Base-by-base conservation (phyloP, 2,113 vertebrate species). In the Scytalopus superciliaris region DNA sequence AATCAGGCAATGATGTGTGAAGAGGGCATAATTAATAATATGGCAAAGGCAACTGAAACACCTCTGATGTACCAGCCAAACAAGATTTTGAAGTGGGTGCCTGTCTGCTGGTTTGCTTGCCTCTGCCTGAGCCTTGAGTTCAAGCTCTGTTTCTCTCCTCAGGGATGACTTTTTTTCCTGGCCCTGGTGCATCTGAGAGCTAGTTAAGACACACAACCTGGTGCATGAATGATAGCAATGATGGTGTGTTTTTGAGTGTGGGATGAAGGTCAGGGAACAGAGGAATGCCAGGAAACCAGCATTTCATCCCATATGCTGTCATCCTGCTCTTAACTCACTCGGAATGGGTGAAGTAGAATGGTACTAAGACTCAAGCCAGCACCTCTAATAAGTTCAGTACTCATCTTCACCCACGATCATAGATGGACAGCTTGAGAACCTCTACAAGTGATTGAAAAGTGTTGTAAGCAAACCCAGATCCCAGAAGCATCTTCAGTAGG, bases 1-100 rank as follows among this genome's bases (percentile, higher is more conserved):
- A 86, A 73, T 69, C 4, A 2, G 68, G 72, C 90, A 86, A 47
- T 74, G 92, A 90, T 77, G 72, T 28, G 10, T 84, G 64, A 81
- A 90, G 83, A 92, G 68, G 72, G 59, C 59, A 59, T 84, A 93
- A 92, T 96, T 95, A 90, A 93, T 84, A 92, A 78, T 70, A 92
- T 22, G 68, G 80, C 76, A 89, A 86, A 94, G 60, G 66, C 76
- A 89, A 70, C 93, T 59, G 60, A 88, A 89, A 69, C 64, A 44
- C 78, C 69, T 66, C 37, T 3, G 10, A 50, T 3, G 7, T 53
- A 55, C 39, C 62, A 70, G 33, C 76, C 42, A 88, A 50, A 62
- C 6, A 15, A 73, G 85, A 19, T 82, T 90, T 53, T 68, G 68
- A 47, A 7, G 12, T 84, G 60, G 72, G 8, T 83, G 44, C 40